Percentiles rank a stretch among this genome's conserved stretches.
Conservation (phyloP, 2,888 invertebrate species). For the Erebia aethiops region DNA sequence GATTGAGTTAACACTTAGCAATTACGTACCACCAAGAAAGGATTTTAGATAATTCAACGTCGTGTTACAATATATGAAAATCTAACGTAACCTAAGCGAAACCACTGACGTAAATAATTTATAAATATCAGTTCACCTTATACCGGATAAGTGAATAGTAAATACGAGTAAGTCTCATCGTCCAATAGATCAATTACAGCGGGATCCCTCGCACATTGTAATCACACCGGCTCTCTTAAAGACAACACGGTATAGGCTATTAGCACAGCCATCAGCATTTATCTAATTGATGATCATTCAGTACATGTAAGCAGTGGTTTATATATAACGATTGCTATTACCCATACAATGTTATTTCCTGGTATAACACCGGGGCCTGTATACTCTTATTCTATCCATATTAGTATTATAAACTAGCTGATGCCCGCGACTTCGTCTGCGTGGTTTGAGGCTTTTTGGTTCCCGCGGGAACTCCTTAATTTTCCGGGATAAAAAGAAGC, state of each 20-base stretch:
- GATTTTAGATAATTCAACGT: no score
- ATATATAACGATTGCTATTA: slow-evolving; percentile 4
- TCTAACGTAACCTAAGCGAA: no score
- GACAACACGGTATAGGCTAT: slow-evolving; percentile 8
- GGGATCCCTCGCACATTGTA: slow-evolving; percentile 18
- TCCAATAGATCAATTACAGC: slow-evolving; percentile 1
- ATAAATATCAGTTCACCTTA: not conserved
- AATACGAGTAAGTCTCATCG: not conserved
- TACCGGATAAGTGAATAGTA: not conserved
- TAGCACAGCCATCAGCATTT: not conserved
- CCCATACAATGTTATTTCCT: not conserved
- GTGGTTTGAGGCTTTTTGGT: no score
- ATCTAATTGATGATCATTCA: slow-evolving; percentile 11
- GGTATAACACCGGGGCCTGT: not conserved
- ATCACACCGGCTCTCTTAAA: not conserved
- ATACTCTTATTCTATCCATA: not conserved
- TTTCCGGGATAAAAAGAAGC: no score
- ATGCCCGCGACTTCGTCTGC: no score
- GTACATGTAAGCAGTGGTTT: not conserved
- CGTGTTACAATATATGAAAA: no score
- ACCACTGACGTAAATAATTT: not conserved
- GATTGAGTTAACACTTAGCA: no score
- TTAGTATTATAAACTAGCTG: no score
- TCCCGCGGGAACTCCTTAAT: no score
- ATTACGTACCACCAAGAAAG: no score